These are phyloP conservation scores for Vombatus ursinus DNA, from an alignment of 2,113 vertebrate genomes.

Conservation along the genomic window DNA sequence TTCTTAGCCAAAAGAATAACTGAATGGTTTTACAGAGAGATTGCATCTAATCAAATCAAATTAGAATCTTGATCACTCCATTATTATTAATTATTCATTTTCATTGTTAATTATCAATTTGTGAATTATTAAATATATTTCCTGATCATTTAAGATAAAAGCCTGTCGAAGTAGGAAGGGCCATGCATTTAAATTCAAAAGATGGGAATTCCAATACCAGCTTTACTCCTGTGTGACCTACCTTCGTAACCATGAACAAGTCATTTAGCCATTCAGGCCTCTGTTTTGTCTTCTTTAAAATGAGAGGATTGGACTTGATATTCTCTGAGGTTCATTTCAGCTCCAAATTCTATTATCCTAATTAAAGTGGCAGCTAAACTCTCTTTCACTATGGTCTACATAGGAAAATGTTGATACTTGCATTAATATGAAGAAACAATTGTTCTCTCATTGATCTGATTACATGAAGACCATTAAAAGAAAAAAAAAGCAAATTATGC, in stretches of 20 bases:
- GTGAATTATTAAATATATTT: constrained; percentile 6
- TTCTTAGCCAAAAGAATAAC: background rate
- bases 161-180: background rate
- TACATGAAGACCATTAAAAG: background rate
- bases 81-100: background rate
- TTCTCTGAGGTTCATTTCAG: background rate
- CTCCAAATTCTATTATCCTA: background rate
- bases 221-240: too few species aligned
- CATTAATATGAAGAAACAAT: constrained; percentile 15
- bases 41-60: background rate
- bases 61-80: background rate
- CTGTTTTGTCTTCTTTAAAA: background rate
- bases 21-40: background rate
- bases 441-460: background rate
- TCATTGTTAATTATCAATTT: background rate
- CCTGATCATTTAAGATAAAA: constrained; percentile 30
- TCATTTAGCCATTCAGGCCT: background rate
- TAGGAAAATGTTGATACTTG: background rate
- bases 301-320: background rate
- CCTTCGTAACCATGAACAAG: background rate
- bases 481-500: constrained; percentile 24
- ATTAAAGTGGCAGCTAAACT: constrained; percentile 36
- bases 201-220: background rate
- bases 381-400: background rate
- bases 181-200: background rate